Evolutionary conservation across 2,888 invertebrate species (phyloP).

Genomic region (Aporophyla nigra): DNA sequence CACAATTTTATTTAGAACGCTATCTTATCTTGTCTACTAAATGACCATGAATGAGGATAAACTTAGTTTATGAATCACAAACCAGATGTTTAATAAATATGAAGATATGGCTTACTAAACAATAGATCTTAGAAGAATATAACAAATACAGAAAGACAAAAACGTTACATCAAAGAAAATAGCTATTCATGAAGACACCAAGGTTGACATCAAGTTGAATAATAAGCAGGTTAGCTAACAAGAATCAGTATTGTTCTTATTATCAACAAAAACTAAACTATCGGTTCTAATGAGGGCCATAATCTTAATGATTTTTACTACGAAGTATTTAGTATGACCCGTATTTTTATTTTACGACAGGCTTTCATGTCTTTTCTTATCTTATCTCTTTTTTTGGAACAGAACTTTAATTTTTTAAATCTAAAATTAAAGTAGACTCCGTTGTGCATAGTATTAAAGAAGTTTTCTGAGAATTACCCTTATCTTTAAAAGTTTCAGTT

Average conservation of each 20-base stretch:
- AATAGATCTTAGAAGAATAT: background rate
- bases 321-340: conserved; percentile 4
- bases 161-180: conserved; percentile 11
- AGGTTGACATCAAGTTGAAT: conserved; percentile 37
- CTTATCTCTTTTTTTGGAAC: no score
- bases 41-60: background rate
- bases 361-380: no score
- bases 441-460: background rate
- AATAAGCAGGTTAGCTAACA: conserved; percentile 13
- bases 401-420: no score
- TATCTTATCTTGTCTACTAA: background rate
- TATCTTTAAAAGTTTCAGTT: background rate
- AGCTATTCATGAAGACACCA: conserved; percentile 29
- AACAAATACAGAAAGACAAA: conserved; percentile 20
- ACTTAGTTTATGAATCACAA: conserved; percentile 2
- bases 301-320: conserved; percentile 16
- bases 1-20: background rate
- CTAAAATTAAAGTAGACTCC: no score
- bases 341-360: no score
- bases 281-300: conserved; percentile 7
- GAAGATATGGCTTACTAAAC: conserved; percentile 11
- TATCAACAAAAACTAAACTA: conserved; percentile 19
- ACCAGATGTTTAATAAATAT: conserved; percentile 6
- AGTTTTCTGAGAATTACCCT: background rate
- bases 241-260: conserved; percentile 33